Conservation (phyloP, 2,888 invertebrate genomes). For the Lysandra bellargus region DNA sequence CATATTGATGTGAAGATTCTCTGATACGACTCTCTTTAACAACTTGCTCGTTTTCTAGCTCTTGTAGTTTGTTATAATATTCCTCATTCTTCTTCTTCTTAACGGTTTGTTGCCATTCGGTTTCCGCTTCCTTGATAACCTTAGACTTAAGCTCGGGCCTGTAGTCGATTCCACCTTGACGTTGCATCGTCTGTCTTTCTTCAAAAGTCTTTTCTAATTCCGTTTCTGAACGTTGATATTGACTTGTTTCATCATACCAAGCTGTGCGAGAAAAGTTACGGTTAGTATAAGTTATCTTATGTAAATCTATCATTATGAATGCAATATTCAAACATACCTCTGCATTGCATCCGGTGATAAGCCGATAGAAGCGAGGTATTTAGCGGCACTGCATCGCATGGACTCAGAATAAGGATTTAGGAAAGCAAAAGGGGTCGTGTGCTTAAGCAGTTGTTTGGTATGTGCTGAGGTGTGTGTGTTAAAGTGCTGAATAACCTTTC, state of each 20-base stretch:
- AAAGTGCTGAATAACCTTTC: slow-evolving; percentile 50
- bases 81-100: slow-evolving; percentile 91
- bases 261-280: slow-evolving; percentile 72
- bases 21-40: slow-evolving; percentile 89
- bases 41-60: slow-evolving; percentile 91
- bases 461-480: slow-evolving; percentile 64
- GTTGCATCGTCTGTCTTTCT: slow-evolving; percentile 87
- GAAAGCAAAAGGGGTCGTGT: slow-evolving; percentile 55
- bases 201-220: slow-evolving; percentile 94
- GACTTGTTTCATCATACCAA: slow-evolving; percentile 95
- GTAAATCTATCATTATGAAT: slow-evolving; percentile 33
- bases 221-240: slow-evolving; percentile 91
- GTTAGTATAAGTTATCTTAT: not conserved
- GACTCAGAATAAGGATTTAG: slow-evolving; percentile 50
- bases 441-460: slow-evolving; percentile 66
- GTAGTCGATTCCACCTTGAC: slow-evolving; percentile 83
- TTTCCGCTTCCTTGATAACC: slow-evolving; percentile 85
- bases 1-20: slow-evolving; percentile 89
- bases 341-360: slow-evolving; percentile 65
- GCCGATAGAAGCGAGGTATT: slow-evolving; percentile 73
- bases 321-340: slow-evolving; percentile 64
- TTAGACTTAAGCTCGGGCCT: slow-evolving; percentile 84
- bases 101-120: slow-evolving; percentile 92
- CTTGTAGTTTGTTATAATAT: slow-evolving; percentile 90
- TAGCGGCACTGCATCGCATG: slow-evolving; percentile 65